Percentiles rank a stretch among this genome's conserved stretches.
Evolutionary conservation across 1,140 invertebrate genomes (phyloP).

Genomic region (Parasteatoda tepidariorum): DNA sequence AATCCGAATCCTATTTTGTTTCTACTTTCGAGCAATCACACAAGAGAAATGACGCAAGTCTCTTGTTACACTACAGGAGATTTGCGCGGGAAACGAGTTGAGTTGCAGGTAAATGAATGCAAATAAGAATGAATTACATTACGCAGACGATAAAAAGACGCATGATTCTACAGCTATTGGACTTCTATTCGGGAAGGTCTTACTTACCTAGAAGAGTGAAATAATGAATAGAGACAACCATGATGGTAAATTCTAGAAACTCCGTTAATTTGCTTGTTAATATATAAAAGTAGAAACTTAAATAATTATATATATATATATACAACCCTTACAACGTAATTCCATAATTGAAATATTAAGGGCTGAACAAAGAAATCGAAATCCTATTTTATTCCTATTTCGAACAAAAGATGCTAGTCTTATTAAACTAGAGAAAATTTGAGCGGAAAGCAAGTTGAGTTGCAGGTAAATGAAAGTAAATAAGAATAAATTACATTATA

Average conservation of each 20-base stretch:
- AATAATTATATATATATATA: too few species aligned
- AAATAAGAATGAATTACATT: constrained; percentile 30
- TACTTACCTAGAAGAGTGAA: too few species aligned
- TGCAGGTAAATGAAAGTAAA: constrained; percentile 25
- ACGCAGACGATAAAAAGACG: constrained; percentile 16
- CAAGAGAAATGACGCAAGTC: constrained; percentile 43
- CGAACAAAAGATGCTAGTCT: constrained; percentile 14
- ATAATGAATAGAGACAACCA: too few species aligned
- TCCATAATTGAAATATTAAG: constrained; percentile 24
- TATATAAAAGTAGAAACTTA: too few species aligned
- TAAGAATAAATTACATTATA: constrained; percentile 18
- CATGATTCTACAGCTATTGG: too few species aligned
- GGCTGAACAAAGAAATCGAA: constrained; percentile 20
- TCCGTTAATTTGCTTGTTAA: too few species aligned
- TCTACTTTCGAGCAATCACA: not conserved
- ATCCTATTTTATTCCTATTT: constrained; percentile 38
- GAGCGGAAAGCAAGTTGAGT: constrained; percentile 20
- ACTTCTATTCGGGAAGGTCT: too few species aligned
- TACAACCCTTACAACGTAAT: too few species aligned
- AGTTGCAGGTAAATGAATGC: constrained; percentile 19
- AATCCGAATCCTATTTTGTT: constrained; percentile 55
- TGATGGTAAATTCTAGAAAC: too few species aligned
- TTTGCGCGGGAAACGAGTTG: constrained; percentile 10
- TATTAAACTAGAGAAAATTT: constrained; percentile 1
- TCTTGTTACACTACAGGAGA: constrained; percentile 1